Conservation (phyloP, 2,797 vertebrate genomes). For the Hypotaenidia philippensis region DNA sequence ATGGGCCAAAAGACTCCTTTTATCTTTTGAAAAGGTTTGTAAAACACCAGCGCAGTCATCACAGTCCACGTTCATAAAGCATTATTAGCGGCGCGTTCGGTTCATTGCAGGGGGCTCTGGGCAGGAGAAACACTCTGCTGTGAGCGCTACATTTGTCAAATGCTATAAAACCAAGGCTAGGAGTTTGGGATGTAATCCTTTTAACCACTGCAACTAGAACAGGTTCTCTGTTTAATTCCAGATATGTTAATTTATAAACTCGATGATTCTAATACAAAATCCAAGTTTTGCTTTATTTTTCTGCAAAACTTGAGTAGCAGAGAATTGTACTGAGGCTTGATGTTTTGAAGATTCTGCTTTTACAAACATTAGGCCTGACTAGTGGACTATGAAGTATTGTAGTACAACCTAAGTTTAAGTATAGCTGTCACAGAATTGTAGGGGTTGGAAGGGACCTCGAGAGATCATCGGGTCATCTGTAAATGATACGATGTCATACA, state of each 20-base stretch:
- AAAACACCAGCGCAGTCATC: conserved; percentile 16
- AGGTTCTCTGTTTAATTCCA: not conserved
- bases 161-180: not conserved
- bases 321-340: not conserved
- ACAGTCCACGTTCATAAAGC: not conserved
- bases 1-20: conserved; percentile 48
- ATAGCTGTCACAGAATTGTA: not conserved
- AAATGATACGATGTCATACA: not conserved
- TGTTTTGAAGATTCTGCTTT: not conserved
- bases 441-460: too few species aligned
- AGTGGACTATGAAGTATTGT: not conserved
- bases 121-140: not conserved
- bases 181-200: not conserved
- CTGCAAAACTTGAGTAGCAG: not conserved
- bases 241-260: not conserved
- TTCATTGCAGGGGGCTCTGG: not conserved
- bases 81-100: not conserved
- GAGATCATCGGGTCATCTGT: not conserved
- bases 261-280: not conserved
- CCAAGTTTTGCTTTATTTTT: not conserved
- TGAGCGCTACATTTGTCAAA: not conserved
- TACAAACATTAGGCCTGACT: not conserved
- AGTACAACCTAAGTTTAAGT: not conserved
- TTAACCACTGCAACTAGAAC: not conserved
- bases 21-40: conserved; percentile 47